A percentile compares a stretch with the other conserved stretches of the same genome.
Evolutionary conservation across 2,113 vertebrate genomes (phyloP).

Genomic region (Pongo abelii): DNA sequence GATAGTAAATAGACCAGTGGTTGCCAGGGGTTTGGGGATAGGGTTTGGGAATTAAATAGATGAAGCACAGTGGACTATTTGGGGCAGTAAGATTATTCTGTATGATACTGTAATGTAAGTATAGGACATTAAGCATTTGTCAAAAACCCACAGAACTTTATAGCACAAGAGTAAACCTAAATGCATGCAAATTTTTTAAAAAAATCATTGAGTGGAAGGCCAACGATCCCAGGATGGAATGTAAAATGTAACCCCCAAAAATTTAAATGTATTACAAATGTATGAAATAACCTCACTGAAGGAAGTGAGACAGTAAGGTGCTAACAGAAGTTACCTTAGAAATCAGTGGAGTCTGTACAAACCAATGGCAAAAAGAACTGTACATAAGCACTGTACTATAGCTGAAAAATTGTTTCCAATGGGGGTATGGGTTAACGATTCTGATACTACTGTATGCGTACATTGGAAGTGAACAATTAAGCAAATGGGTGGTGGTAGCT

Average conservation of each 20-base stretch:
- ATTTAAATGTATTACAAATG: neutral
- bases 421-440: neutral
- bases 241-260: neutral
- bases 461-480: neutral
- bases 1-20: neutral
- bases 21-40: too few relatives aligned
- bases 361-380: neutral
- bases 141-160: neutral
- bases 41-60: neutral
- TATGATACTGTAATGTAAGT: neutral
- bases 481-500: neutral
- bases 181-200: neutral
- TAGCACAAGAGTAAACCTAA: neutral
- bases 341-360: neutral
- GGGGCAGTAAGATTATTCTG: neutral
- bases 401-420: neutral
- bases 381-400: fast-evolving
- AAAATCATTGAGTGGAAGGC: neutral
- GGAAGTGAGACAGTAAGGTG: neutral
- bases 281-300: neutral
- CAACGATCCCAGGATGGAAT: neutral
- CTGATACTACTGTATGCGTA: neutral
- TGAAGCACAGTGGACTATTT: neutral
- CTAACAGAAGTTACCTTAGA: neutral
- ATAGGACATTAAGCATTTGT: neutral